A percentile compares a stretch with the other conserved stretches of the same genome.
Evolutionary conservation across 1,140 invertebrate genomes (phyloP).

Genomic region (Choristoneura fumiferana): DNA sequence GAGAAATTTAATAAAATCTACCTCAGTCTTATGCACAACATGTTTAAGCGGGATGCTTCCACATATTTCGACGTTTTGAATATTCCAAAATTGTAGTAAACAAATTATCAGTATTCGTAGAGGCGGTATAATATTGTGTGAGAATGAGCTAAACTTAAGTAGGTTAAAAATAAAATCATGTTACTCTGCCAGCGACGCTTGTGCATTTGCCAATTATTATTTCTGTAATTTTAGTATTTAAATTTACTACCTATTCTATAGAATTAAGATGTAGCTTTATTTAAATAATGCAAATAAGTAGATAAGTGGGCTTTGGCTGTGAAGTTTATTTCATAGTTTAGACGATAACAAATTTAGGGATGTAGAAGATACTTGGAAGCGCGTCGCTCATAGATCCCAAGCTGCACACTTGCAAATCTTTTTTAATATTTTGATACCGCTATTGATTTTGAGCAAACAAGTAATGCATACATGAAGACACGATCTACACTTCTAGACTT

Average conservation of each 20-base stretch:
- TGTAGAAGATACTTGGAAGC: conserved; percentile 34
- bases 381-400: conserved; percentile 50
- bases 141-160: conserved; percentile 7
- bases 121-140: background rate
- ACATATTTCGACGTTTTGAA: background rate
- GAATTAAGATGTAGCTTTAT: background rate
- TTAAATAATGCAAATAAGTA: conserved; percentile 11
- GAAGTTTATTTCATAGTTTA: conserved; percentile 41
- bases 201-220: conserved; percentile 16
- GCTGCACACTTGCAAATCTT: conserved; percentile 27
- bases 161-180: conserved; percentile 9
- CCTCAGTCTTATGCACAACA: background rate
- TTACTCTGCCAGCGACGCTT: conserved; percentile 15
- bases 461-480: too few species aligned
- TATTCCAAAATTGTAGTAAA: background rate
- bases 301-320: conserved; percentile 39
- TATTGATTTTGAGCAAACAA: too few species aligned
- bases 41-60: background rate
- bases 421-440: background rate
- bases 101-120: conserved; percentile 9
- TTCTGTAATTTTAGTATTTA: conserved; percentile 3
- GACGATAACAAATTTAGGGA: conserved; percentile 32
- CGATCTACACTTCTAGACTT: too few species aligned
- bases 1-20: conserved; percentile 9
- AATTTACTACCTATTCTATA: background rate